Percentiles rank a stretch among this genome's conserved stretches.
Conservation (phyloP, 2,888 invertebrate genomes). For the Dyspetes luteomarginatus region DNA sequence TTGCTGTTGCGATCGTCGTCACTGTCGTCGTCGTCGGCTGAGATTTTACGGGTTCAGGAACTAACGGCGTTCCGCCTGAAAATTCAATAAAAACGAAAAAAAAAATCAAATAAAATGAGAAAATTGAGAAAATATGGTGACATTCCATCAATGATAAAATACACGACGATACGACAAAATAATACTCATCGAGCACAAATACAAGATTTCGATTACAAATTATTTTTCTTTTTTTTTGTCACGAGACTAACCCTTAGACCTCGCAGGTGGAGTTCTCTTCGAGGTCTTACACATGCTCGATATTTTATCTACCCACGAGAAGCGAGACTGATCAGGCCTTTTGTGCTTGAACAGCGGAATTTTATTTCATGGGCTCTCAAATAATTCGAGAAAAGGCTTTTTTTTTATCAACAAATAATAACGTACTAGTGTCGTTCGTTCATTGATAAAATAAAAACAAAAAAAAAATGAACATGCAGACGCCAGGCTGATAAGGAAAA, state of each 20-base stretch:
- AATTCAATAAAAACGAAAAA: conserved; percentile 52
- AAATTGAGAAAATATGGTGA: conserved; percentile 11
- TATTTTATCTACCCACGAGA: conserved; percentile 73
- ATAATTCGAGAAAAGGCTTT: not conserved
- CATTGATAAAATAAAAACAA: too few relatives aligned
- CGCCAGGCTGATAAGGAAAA: conserved; percentile 21
- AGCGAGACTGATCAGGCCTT: conserved; percentile 60
- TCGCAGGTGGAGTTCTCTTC: conserved; percentile 65
- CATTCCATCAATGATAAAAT: conserved; percentile 39
- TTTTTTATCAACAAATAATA: not conserved
- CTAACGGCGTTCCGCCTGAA: conserved; percentile 85
- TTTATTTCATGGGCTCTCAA: conserved; percentile 64
- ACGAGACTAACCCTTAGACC: conserved; percentile 70
- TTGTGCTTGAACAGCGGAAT: conserved; percentile 68
- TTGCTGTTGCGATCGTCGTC: conserved; percentile 72
- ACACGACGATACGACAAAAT: conserved; percentile 31
- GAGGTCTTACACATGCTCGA: conserved; percentile 76
- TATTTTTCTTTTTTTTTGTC: conserved; percentile 46
- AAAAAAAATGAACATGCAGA: conserved; percentile 3
- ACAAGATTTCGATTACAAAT: not conserved
- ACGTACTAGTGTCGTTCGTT: not conserved
- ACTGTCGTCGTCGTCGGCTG: conserved; percentile 76
- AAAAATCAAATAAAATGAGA: not conserved
- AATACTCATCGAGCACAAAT: conserved; percentile 62
- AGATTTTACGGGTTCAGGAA: conserved; percentile 73